Evolutionary conservation across 2,113 vertebrate genomes (phyloP).

Genomic region (Otocyon megalotis): DNA sequence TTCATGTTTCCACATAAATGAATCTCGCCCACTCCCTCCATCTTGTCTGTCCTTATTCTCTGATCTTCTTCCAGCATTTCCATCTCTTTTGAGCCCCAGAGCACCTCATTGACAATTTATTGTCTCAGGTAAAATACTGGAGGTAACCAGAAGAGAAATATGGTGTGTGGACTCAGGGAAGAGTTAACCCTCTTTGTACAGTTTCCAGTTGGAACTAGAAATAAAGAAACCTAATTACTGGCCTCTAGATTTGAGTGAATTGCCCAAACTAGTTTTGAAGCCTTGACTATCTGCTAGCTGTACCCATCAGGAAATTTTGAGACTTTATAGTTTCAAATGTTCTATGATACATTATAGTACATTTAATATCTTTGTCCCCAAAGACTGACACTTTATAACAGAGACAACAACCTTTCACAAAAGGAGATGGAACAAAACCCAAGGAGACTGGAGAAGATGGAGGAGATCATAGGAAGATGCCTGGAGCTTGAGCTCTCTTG

Average conservation of each 20-base stretch:
- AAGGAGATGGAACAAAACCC: background rate
- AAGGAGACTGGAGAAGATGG: background rate
- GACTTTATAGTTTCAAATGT: background rate
- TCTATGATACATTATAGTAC: background rate
- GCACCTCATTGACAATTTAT: background rate
- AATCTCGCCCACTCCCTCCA: constrained; percentile 54
- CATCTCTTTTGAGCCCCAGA: background rate
- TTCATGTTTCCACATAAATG: constrained; percentile 60
- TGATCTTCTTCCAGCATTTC: constrained; percentile 76
- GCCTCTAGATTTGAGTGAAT: background rate
- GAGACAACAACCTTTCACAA: background rate
- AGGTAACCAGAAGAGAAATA: background rate
- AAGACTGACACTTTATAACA: background rate
- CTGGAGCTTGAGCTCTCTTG: background rate
- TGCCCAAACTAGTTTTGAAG: background rate
- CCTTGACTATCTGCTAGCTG: background rate
- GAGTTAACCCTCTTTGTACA: background rate
- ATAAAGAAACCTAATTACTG: background rate
- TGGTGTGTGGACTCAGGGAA: background rate
- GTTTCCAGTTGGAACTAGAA: background rate
- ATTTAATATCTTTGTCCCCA: background rate
- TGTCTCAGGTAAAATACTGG: constrained; percentile 44
- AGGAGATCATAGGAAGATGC: background rate
- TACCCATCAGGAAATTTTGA: background rate
- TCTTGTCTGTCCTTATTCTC: constrained; percentile 57